Evolutionary conservation across 2,888 invertebrate species (phyloP).

Genomic region (Pristionchus maxplancki): DNA sequence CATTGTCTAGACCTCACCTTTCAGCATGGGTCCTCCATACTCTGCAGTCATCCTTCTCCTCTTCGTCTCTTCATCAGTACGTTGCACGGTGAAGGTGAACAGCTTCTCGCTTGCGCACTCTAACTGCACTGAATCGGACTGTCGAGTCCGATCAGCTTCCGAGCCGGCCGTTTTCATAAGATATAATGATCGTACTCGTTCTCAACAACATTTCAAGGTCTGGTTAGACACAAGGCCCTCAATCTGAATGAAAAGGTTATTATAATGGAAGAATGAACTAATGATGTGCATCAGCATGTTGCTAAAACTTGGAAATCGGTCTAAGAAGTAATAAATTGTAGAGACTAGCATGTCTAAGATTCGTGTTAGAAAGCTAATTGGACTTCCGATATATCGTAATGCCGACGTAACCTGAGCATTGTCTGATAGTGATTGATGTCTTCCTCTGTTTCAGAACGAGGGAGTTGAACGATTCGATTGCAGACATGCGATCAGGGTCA

Average conservation of each 20-base stretch:
- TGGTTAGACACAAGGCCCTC: no score
- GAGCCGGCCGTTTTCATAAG: not conserved
- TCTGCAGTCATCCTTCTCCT: not conserved
- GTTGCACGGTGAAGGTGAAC: slow-evolving; percentile 44
- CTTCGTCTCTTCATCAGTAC: not conserved
- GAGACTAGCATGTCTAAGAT: no score
- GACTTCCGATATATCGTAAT: no score
- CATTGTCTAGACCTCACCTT: not conserved
- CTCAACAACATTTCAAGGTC: not conserved
- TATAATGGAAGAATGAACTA: no score
- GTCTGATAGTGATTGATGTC: not conserved
- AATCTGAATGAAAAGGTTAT: no score
- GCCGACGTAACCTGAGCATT: not conserved
- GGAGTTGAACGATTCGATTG: not conserved
- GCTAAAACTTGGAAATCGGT: no score
- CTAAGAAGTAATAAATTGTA: no score
- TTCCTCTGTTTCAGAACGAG: no score
- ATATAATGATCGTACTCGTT: not conserved
- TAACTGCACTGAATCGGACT: not conserved
- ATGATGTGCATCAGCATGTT: not conserved
- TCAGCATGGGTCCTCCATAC: not conserved
- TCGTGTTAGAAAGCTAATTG: no score
- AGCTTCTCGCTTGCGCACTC: not conserved
- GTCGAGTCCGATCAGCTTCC: not conserved
- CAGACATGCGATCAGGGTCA: slow-evolving; percentile 24